These are phyloP conservation scores for Sciaenops ocellatus DNA, from an alignment of 2,797 vertebrate genomes.

Conservation along the genomic window DNA sequence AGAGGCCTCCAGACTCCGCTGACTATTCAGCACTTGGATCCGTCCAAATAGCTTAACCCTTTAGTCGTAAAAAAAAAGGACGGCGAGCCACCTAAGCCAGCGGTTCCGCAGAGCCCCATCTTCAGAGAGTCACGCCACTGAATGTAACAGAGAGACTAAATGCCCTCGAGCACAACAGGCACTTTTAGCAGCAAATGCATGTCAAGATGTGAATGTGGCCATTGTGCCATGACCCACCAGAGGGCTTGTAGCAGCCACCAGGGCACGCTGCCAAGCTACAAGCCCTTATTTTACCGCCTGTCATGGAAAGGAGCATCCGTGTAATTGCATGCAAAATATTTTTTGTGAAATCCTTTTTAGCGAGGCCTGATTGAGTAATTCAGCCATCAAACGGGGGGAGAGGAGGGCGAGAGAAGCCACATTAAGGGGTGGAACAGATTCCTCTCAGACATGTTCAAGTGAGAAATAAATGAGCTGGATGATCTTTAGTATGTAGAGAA, in stretches of 20 bases:
- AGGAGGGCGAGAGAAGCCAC: conserved; percentile 24
- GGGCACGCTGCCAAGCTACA: conserved; percentile 70
- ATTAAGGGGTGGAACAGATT: conserved; percentile 39
- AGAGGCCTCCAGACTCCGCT: conserved; percentile 71
- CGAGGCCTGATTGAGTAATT: conserved; percentile 57
- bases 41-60: conserved; percentile 77
- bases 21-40: conserved; percentile 65
- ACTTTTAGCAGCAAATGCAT: conserved; percentile 84
- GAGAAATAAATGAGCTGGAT: conserved; percentile 42
- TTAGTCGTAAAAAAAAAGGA: conserved; percentile 60
- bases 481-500: conserved; percentile 43
- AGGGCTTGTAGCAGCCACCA: conserved; percentile 55
- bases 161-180: conserved; percentile 83
- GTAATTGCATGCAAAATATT: conserved; percentile 84
- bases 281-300: conserved; percentile 70
- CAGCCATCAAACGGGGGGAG: conserved; percentile 38
- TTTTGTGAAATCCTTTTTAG: conserved; percentile 61
- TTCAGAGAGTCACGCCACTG: conserved; percentile 68
- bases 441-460: conserved; percentile 21
- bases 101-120: conserved; percentile 55
- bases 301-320: conserved; percentile 75
- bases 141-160: conserved; percentile 74
- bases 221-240: conserved; percentile 79
- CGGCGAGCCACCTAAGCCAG: conserved; percentile 63
- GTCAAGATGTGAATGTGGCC: conserved; percentile 85